Conservation (phyloP, 1,140 invertebrate species). For the Neotoxoptera formosana region DNA sequence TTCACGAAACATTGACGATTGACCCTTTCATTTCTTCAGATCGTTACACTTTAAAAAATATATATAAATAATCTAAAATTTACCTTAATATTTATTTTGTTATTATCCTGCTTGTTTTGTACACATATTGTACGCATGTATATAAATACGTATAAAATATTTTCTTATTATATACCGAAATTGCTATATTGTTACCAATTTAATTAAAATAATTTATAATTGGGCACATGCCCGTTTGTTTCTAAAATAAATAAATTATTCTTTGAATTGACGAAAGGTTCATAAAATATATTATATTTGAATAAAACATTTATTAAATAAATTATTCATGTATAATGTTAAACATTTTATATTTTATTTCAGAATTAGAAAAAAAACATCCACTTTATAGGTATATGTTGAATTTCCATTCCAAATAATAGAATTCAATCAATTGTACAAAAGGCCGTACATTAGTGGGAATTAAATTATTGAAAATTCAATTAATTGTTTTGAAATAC, state of each 20-base stretch:
- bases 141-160: too few relatives aligned
- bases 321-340: neutral
- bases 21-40: too few relatives aligned
- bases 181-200: too few relatives aligned
- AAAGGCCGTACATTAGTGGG: neutral
- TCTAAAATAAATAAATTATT: neutral
- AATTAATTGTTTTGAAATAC: constrained; percentile 21
- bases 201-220: neutral
- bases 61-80: neutral
- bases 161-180: neutral
- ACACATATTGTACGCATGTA: too few relatives aligned
- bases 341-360: neutral
- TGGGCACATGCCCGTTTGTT: neutral
- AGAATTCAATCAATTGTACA: constrained; percentile 3
- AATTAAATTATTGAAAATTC: constrained; percentile 6
- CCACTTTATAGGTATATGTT: neutral
- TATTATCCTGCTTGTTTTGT: neutral
- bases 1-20: too few relatives aligned
- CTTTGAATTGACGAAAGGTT: neutral
- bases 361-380: neutral
- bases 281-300: neutral
- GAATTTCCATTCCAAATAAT: neutral
- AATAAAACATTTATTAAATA: neutral
- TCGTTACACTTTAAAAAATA: neutral
- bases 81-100: neutral